These are phyloP conservation scores for Dione vanillae DNA, from an alignment of 2,888 invertebrate species.

Conservation along the genomic window DNA sequence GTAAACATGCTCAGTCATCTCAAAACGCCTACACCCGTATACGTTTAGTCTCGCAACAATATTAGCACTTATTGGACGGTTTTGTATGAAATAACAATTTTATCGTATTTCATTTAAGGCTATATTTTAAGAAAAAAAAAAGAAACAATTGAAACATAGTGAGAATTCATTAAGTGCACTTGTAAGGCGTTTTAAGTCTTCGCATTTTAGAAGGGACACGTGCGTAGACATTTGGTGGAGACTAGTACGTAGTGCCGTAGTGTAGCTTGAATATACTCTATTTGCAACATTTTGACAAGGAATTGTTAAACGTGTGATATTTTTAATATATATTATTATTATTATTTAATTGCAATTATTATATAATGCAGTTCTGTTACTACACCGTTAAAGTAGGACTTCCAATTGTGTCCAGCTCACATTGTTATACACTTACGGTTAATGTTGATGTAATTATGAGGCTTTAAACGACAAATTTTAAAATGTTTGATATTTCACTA, in stretches of 20 bases:
- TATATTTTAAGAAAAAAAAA: slow-evolving; percentile 53
- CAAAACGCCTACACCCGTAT: slow-evolving; percentile 46
- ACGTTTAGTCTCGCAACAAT: slow-evolving; percentile 44
- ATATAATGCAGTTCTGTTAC: slow-evolving; percentile 7
- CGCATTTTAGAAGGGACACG: slow-evolving; percentile 34
- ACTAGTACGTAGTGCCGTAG: slow-evolving; percentile 15
- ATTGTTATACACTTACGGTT: slow-evolving; percentile 4
- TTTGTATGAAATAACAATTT: slow-evolving; percentile 37
- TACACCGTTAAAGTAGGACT: slow-evolving; percentile 15
- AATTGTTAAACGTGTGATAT: slow-evolving; percentile 32
- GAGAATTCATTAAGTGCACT: slow-evolving; percentile 81
- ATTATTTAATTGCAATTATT: slow-evolving; percentile 16
- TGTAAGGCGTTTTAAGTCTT: slow-evolving; percentile 52
- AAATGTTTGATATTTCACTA: slow-evolving; percentile 6
- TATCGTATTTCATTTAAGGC: slow-evolving; percentile 52
- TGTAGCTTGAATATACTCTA: slow-evolving; percentile 15
- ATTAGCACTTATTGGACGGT: slow-evolving; percentile 15
- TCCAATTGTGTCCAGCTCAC: slow-evolving; percentile 16
- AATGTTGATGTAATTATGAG: slow-evolving; percentile 11
- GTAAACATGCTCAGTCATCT: slow-evolving; percentile 51
- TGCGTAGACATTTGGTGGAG: slow-evolving; percentile 23
- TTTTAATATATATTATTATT: slow-evolving; percentile 17
- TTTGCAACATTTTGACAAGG: slow-evolving; percentile 21
- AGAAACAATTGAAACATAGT: slow-evolving; percentile 66
- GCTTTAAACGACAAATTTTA: slow-evolving; percentile 12